Evolutionary conservation across 2,113 vertebrate genomes (phyloP).

Genomic region (Eulemur rufifrons): DNA sequence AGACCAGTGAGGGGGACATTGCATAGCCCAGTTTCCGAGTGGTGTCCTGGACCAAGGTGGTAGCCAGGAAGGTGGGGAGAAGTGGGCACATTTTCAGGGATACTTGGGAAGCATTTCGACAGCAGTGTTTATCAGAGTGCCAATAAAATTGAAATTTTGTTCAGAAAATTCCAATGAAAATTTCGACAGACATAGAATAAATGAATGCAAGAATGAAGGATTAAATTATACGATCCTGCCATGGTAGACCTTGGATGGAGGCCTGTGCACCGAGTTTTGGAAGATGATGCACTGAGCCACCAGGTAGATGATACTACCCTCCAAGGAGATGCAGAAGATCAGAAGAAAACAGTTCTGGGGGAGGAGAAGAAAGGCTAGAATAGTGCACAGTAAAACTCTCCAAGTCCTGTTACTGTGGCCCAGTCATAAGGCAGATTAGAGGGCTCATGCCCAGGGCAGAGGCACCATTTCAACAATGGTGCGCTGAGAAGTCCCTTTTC

Average conservation of each 20-base stretch:
- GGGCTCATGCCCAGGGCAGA: neutral
- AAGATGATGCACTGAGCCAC: neutral
- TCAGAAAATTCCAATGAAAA: too few species aligned
- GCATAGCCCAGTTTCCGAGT: neutral
- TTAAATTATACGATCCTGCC: neutral
- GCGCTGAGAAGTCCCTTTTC: neutral
- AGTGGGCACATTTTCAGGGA: neutral
- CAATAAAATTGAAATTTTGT: too few species aligned
- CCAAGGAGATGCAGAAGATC: neutral
- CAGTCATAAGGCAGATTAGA: too few species aligned
- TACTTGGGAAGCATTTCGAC: too few species aligned
- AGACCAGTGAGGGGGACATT: accelerated
- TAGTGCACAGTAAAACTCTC: neutral
- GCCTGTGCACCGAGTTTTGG: neutral
- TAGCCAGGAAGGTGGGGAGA: neutral
- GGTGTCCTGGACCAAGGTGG: neutral
- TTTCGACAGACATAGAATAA: neutral
- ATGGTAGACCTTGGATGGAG: neutral
- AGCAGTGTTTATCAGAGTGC: neutral
- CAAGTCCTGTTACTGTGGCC: neutral
- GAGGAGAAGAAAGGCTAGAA: neutral
- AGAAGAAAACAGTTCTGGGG: neutral
- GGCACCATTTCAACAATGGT: too few species aligned
- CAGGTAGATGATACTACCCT: neutral
- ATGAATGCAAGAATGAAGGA: neutral